Conservation (phyloP, 1,140 invertebrate genomes). For the Lepidurus couesii region DNA sequence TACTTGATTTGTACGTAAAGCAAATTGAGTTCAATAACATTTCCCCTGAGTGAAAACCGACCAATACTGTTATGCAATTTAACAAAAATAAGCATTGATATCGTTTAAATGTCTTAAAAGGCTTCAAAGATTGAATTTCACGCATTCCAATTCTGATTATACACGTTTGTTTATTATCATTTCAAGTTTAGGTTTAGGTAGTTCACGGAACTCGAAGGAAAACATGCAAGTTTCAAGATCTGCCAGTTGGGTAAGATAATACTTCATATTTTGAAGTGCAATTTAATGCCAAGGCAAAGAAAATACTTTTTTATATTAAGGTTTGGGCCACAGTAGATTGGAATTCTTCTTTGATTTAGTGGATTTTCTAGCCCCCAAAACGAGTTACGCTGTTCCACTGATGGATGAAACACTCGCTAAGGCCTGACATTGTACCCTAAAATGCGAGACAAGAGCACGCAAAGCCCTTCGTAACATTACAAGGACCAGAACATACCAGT, state of each 20-base stretch:
- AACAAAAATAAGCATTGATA: no score
- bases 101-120: no score
- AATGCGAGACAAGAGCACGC: conserved; percentile 18
- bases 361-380: not conserved
- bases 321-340: not conserved
- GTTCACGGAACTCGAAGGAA: no score
- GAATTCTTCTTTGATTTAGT: not conserved
- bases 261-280: not conserved
- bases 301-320: not conserved
- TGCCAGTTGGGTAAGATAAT: not conserved
- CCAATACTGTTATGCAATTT: no score
- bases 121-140: no score
- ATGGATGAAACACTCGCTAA: conserved; percentile 7
- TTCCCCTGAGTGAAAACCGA: no score
- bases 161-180: no score
- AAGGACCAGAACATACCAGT: not conserved
- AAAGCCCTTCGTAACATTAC: conserved; percentile 7
- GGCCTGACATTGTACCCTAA: not conserved
- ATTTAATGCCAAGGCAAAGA: not conserved
- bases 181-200: no score
- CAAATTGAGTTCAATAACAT: no score
- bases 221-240: no score
- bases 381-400: not conserved
- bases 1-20: no score
- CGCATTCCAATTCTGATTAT: no score